A percentile compares a stretch with the other conserved stretches of the same genome.
These are phyloP conservation scores for Margaritifera margaritifera DNA, from an alignment of 2,888 invertebrate species.

Conservation along the genomic window DNA sequence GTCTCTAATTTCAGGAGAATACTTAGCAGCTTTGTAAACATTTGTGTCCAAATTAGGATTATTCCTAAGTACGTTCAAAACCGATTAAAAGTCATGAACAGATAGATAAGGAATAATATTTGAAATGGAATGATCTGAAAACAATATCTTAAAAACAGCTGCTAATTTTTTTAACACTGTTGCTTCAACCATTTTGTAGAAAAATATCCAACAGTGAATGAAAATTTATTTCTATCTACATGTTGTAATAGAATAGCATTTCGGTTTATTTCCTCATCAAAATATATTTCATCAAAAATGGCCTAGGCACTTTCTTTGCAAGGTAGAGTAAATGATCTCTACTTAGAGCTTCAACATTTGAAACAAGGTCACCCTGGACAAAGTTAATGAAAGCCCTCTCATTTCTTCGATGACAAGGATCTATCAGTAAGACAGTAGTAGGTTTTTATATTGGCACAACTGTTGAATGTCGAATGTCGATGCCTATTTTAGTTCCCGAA, in stretches of 20 bases:
- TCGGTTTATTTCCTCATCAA: neutral
- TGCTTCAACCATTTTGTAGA: no score
- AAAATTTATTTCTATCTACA: no score
- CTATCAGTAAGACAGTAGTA: neutral
- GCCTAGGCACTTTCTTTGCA: no score
- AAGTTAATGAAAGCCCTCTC: neutral
- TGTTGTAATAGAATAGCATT: neutral
- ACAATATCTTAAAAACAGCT: neutral
- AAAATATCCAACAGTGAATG: no score
- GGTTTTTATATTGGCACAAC: neutral
- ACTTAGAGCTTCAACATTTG: no score
- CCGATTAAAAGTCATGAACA: neutral
- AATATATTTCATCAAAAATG: neutral
- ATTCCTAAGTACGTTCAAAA: neutral
- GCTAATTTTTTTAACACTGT: no score
- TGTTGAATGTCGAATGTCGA: neutral
- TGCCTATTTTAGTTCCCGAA: conserved; percentile 1
- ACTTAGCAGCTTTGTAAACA: neutral
- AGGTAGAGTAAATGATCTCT: neutral
- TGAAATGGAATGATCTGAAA: neutral
- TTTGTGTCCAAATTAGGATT: no score
- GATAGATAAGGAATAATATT: conserved; percentile 1
- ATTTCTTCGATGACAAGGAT: neutral
- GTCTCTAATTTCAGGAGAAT: conserved; percentile 3
- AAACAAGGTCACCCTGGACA: neutral